Evolutionary conservation across 2,888 invertebrate species (phyloP).

Genomic region (Nymphalis polychloros): DNA sequence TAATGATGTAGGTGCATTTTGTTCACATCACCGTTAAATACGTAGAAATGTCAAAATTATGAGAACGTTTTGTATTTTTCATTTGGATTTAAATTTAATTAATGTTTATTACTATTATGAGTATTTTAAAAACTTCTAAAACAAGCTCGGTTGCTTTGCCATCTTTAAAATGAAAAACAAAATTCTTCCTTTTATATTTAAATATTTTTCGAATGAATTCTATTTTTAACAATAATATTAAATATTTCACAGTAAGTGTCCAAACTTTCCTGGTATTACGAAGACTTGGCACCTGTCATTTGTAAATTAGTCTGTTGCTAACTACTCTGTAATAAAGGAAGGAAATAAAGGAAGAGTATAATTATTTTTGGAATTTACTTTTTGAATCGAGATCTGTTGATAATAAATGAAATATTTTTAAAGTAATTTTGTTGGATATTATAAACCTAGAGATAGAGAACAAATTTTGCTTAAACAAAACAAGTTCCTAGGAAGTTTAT

Average conservation of each 20-base stretch:
- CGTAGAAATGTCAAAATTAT: slow-evolving; percentile 16
- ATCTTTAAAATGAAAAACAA: neutral
- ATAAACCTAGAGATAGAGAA: too few species aligned
- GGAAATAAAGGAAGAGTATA: too few species aligned
- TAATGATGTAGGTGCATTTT: slow-evolving; percentile 23
- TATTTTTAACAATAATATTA: neutral
- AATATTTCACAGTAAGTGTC: neutral
- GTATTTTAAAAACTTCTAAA: too few species aligned
- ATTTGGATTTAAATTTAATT: neutral
- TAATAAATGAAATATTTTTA: too few species aligned
- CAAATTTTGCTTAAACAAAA: too few species aligned
- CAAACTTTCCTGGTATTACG: neutral
- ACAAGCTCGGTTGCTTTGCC: too few species aligned
- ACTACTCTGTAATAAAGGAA: neutral
- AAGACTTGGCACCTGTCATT: neutral
- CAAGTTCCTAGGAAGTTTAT: too few species aligned
- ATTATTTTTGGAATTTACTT: too few species aligned
- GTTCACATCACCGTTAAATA: neutral
- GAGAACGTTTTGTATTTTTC: neutral
- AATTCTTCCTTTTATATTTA: neutral
- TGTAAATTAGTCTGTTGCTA: neutral
- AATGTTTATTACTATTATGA: too few species aligned
- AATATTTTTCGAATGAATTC: neutral
- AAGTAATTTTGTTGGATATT: too few species aligned
- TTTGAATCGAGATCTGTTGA: too few species aligned